Evolutionary conservation across 2,888 invertebrate species (phyloP).

Genomic region (Stramonita haemastoma): DNA sequence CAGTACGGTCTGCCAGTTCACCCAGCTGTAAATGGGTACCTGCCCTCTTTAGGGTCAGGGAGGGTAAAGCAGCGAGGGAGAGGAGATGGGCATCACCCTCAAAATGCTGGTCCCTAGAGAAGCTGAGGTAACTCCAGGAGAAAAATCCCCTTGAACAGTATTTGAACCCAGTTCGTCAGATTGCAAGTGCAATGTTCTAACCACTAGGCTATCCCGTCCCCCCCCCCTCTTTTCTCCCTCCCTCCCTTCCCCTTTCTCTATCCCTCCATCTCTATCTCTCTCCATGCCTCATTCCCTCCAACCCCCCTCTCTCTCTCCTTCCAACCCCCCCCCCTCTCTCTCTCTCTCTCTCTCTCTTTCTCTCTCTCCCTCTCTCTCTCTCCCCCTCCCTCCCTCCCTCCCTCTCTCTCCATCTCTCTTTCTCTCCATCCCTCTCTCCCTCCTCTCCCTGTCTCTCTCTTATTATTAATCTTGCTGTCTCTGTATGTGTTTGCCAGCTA

Average conservation of each 20-base stretch:
- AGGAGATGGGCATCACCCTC: too few relatives aligned
- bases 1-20: too few relatives aligned
- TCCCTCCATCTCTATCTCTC: background rate
- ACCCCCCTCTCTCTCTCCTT: background rate
- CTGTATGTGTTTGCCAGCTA: constrained; percentile 76
- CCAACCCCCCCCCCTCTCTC: background rate
- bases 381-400: background rate
- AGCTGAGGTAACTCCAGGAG: too few relatives aligned
- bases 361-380: background rate
- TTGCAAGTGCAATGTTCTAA: too few relatives aligned
- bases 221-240: background rate
- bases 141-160: too few relatives aligned
- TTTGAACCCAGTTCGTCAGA: too few relatives aligned
- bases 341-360: background rate
- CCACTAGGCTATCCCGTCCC: too few relatives aligned
- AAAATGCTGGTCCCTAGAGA: too few relatives aligned
- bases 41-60: too few relatives aligned
- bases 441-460: background rate
- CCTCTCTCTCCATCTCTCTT: background rate
- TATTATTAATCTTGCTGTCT: background rate
- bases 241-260: background rate
- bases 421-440: background rate
- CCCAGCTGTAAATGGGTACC: too few relatives aligned
- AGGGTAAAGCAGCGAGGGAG: too few relatives aligned
- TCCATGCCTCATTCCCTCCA: background rate